phyloP scores from a whole-genome alignment of 2,113 vertebrate species.

The Apteryx owenii region DNA sequence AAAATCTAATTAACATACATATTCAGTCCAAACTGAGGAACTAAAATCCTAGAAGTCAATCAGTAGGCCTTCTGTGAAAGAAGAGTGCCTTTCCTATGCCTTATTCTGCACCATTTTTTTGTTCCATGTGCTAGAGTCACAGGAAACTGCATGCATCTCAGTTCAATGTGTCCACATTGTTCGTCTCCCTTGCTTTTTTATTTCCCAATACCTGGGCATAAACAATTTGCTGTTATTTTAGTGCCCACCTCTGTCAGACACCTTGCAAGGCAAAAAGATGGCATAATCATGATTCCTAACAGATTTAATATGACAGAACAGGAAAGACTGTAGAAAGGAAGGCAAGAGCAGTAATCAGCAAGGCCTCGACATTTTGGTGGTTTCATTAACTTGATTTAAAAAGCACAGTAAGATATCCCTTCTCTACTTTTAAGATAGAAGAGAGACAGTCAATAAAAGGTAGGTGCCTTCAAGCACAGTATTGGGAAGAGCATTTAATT shows the following conservation, averaged over 20 bases:
- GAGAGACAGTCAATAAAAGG: not conserved
- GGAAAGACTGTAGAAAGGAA: not conserved
- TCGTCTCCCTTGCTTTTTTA: not conserved
- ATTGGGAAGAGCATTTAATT: not conserved
- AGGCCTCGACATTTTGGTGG: not conserved
- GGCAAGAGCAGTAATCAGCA: not conserved
- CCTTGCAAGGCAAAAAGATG: not conserved
- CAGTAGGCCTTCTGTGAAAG: not conserved
- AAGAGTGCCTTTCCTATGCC: not conserved
- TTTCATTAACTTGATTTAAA: not conserved
- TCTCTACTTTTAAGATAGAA: not conserved
- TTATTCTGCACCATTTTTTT: not conserved
- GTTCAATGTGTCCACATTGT: not conserved
- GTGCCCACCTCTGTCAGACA: not conserved
- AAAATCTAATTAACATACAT: not conserved
- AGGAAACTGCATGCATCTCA: not conserved
- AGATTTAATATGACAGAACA: not conserved
- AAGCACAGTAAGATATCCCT: not conserved
- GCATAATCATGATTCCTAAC: not conserved
- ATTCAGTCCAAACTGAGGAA: not conserved
- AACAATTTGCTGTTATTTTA: not conserved
- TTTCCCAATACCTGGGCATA: not conserved
- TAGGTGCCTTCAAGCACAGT: not conserved
- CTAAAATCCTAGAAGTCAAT: not conserved
- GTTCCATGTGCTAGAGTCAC: not conserved